A percentile compares a stretch with the other conserved stretches of the same genome.
Evolutionary conservation across 1,140 invertebrate species (phyloP).

Genomic region (Calephelis virginiensis): DNA sequence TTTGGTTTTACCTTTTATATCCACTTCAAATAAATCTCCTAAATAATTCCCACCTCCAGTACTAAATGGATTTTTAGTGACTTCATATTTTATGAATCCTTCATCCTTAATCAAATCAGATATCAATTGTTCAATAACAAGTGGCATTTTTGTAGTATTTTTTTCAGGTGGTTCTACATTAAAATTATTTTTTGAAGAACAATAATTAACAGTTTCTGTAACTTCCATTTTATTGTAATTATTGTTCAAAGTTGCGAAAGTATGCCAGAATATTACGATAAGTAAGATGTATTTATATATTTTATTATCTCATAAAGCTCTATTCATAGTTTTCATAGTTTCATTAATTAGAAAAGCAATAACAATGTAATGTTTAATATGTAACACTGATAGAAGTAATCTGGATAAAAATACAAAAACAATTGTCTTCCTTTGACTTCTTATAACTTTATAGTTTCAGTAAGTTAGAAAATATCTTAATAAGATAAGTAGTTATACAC

Average conservation of each 20-base stretch:
- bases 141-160: neutral
- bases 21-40: conserved; percentile 30
- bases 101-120: conserved; percentile 36
- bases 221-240: neutral
- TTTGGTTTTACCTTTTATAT: conserved; percentile 28
- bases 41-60: conserved; percentile 32
- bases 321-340: neutral
- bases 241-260: neutral
- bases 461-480: too few relatives aligned
- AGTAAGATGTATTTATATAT: neutral
- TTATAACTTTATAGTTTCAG: too few relatives aligned
- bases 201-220: conserved; percentile 6
- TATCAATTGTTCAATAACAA: conserved; percentile 23
- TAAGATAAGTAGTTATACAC: too few relatives aligned
- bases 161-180: neutral
- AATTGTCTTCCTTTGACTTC: too few relatives aligned
- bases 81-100: conserved; percentile 33
- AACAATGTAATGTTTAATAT: too few relatives aligned
- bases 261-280: neutral
- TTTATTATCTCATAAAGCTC: neutral
- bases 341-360: too few relatives aligned
- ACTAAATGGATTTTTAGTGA: conserved; percentile 25
- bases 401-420: too few relatives aligned
- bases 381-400: too few relatives aligned
- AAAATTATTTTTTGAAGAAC: neutral